Conservation (phyloP, 2,797 vertebrate genomes). For the Sylvilagus floridanus region DNA sequence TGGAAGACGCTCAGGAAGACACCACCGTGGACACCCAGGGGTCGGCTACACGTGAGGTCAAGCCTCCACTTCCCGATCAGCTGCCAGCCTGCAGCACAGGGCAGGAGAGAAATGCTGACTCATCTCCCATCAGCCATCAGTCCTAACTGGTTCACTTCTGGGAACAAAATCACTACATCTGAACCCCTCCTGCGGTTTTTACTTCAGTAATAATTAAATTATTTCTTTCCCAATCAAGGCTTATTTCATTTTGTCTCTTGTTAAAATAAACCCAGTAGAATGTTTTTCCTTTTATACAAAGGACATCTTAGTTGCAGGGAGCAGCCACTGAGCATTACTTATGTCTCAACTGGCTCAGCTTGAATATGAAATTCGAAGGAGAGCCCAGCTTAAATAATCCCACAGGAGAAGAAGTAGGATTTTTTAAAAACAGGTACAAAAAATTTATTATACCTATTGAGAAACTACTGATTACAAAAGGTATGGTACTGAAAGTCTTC, state of each 20-base stretch:
- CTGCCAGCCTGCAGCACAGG: background rate
- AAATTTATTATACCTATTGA: constrained; percentile 15
- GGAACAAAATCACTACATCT: constrained; percentile 20
- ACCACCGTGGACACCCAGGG: background rate
- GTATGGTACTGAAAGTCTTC: background rate
- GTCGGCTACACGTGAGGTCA: background rate
- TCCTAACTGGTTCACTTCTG: background rate
- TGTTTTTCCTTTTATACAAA: background rate
- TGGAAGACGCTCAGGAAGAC: background rate
- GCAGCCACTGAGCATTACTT: background rate
- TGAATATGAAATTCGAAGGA: constrained; percentile 42
- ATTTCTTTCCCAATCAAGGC: background rate
- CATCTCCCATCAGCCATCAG: background rate
- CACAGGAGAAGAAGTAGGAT: constrained; percentile 1
- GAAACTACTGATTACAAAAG: background rate
- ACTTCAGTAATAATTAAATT: background rate
- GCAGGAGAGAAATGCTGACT: background rate
- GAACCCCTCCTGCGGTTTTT: background rate
- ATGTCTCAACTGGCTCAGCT: background rate
- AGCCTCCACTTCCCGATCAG: background rate
- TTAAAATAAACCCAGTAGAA: constrained; percentile 32
- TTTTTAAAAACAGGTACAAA: background rate
- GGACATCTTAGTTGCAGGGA: background rate
- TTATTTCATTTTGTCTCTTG: constrained; percentile 14
- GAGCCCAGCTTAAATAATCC: constrained; percentile 6